Conservation (phyloP, 2,113 vertebrate species). For the Limnothrissa miodon region DNA sequence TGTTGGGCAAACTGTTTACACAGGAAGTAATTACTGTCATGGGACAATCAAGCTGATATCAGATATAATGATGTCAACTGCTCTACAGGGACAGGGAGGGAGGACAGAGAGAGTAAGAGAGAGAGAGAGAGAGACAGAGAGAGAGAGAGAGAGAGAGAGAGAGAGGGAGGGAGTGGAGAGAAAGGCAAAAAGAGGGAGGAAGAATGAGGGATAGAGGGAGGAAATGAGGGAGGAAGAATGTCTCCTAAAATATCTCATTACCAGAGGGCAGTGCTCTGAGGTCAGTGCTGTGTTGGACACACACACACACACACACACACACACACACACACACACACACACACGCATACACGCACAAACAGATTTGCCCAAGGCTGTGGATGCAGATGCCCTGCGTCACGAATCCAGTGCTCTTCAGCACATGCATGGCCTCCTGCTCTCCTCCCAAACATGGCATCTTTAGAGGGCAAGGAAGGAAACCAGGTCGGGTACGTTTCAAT, state of each 20-base stretch:
- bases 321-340: conserved; percentile 2
- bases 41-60: neutral
- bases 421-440: neutral
- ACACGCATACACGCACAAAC: neutral
- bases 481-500: neutral
- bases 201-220: neutral
- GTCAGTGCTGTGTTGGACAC: neutral
- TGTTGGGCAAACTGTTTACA: conserved; percentile 16
- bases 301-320: conserved; percentile 14
- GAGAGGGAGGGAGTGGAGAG: neutral
- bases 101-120: neutral
- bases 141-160: neutral
- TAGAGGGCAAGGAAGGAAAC: neutral
- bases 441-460: neutral
- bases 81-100: neutral
- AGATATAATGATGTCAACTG: neutral
- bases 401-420: neutral
- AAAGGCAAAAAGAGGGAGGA: neutral
- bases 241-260: conserved; percentile 27
- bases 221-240: neutral
- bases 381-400: neutral
- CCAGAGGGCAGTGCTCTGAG: conserved; percentile 13
- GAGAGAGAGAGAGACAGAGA: neutral
- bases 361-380: neutral
- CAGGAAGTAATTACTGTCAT: conserved; percentile 20